Base-by-base conservation (phyloP, 2,797 vertebrate genomes). In the Numenius phaeopus region DNA sequence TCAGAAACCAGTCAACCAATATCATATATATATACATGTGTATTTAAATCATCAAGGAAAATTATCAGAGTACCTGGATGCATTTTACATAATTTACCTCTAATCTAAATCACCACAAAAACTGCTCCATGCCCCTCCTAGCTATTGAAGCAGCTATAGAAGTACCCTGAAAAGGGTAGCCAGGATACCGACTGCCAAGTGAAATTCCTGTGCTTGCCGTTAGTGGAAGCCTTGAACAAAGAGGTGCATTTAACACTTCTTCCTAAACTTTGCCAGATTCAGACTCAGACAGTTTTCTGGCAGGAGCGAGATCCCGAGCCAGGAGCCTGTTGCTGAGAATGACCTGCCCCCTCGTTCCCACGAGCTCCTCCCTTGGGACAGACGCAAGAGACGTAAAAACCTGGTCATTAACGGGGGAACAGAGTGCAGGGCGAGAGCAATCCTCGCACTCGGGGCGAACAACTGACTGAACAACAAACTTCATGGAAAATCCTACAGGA, bases 321-420 rank as follows among this genome's bases (percentile, higher is more conserved):
- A 87, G 96, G 83, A 95, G 89, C 94, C 96, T 19, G 93, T 22
- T n/a, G 95, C 95, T 98, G 96, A 97, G 97, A 97, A 97, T 97
- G 95, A 97, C 97, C 97, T 97, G 83, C 80, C 94, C 91, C 93
- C n/a, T 49, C 10, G 89, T 97, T 98, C 97, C 97, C 97, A 98
- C 92, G 95, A 96, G 96, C 97, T 96, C 96, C 96, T 97, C 96
- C 97, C 96, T 95, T 95, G 97, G 94, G 96, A 95, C 89, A 83
- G 85, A 93, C 14, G 90, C 66, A 20, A 49, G 90, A 42, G 70
- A 82, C 3, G 2, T 73, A 86, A 73, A 94, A 95, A 57, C 34
- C 64, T 40, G 5, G 81, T 12, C 90, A 90, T 85, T 73, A 47
- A 52, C 3, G 2, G 70, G 47, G 77, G 59, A 66, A 19, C 29